Evolutionary conservation across 2,888 invertebrate species (phyloP).

Genomic region (Bembecia ichneumoniformis): DNA sequence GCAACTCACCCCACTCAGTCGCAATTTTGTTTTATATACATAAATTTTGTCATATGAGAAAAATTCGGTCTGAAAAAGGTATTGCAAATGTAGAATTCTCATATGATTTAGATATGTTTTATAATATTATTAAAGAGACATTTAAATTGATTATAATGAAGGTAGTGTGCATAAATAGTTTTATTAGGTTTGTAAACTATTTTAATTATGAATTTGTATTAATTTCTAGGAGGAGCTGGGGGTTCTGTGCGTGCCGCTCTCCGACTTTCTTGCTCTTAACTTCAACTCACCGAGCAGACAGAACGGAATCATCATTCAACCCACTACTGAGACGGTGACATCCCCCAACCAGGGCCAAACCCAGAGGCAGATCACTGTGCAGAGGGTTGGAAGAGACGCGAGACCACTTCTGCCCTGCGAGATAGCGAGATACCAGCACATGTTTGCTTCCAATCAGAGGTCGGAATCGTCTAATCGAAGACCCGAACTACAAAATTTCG

Average conservation of each 20-base stretch:
- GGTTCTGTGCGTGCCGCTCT: slow-evolving; percentile 55
- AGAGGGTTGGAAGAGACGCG: slow-evolving; percentile 71
- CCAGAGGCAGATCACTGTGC: slow-evolving; percentile 68
- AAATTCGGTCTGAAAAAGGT: no score
- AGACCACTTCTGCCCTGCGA: slow-evolving; percentile 66
- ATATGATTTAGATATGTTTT: no score
- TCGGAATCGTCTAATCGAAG: slow-evolving; percentile 19
- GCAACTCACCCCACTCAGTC: no score
- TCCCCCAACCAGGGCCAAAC: slow-evolving; percentile 18
- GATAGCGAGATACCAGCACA: slow-evolving; percentile 56
- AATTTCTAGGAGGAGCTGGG: slow-evolving; percentile 55
- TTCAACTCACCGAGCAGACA: slow-evolving; percentile 28
- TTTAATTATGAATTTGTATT: background rate
- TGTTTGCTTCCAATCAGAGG: slow-evolving; percentile 40
- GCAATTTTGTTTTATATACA: no score
- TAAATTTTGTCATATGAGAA: no score
- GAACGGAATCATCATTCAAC: slow-evolving; percentile 32
- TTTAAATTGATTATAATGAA: no score
- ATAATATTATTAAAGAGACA: no score
- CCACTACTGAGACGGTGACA: slow-evolving; percentile 21
- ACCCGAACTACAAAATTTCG: slow-evolving; percentile 27
- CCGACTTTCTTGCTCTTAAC: slow-evolving; percentile 51
- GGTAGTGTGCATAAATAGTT: no score
- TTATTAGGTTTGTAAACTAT: no score
- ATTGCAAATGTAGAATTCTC: no score